phyloP scores from a whole-genome alignment of 1,140 invertebrate species.

The Notospermus geniculatus region DNA sequence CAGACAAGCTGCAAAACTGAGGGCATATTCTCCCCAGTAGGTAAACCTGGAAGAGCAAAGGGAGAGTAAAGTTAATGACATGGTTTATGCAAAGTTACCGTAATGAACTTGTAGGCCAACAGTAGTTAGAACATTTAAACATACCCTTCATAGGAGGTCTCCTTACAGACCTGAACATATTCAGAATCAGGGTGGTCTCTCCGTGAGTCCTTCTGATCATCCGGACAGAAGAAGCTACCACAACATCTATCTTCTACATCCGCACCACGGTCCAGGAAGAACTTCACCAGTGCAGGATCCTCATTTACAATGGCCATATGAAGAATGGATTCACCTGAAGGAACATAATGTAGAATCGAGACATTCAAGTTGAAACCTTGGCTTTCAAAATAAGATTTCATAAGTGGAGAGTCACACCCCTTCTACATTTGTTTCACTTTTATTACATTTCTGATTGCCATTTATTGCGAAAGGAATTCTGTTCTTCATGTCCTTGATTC shows the following conservation, averaged over 20 bases:
- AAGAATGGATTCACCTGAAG: constrained; percentile 59
- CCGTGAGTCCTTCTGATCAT: constrained; percentile 91
- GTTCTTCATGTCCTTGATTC: not conserved
- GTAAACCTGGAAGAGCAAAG: constrained; percentile 65
- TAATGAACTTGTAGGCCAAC: too few relatives aligned
- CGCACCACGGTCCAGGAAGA: constrained; percentile 85
- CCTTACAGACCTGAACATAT: constrained; percentile 77
- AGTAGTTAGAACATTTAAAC: too few relatives aligned
- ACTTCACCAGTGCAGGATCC: constrained; percentile 96
- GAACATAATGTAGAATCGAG: not conserved
- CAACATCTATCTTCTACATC: constrained; percentile 80
- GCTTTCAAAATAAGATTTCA: too few relatives aligned
- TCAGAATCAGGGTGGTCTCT: constrained; percentile 87
- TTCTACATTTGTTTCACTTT: too few relatives aligned
- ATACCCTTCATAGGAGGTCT: constrained; percentile 88
- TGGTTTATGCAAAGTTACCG: too few relatives aligned
- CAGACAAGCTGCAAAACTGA: constrained; percentile 93
- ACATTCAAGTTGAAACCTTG: not conserved
- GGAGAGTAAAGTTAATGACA: not conserved
- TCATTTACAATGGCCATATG: constrained; percentile 99
- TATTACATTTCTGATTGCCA: too few relatives aligned
- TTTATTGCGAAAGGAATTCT: too few relatives aligned
- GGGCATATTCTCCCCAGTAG: constrained; percentile 97
- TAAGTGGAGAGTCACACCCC: too few relatives aligned
- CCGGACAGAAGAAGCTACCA: constrained; percentile 95